These are phyloP conservation scores for Zoanthus sansibaricus DNA, from an alignment of 92 coral and sea anemone species.

Conservation along the genomic window DNA sequence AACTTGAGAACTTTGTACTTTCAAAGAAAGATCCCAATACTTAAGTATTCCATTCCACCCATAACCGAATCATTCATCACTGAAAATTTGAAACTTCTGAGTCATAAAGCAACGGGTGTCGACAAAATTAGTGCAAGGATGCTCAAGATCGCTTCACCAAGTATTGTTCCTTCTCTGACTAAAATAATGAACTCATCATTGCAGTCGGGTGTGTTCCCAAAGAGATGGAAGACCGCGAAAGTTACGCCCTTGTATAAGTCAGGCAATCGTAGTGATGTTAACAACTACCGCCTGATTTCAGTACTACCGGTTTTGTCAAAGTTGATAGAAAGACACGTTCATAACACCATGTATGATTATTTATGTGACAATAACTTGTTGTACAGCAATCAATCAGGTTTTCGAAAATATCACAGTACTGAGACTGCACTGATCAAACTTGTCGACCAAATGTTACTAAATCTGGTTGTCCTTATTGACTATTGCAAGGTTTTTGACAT, in stretches of 20 bases:
- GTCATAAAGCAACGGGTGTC: conserved; percentile 64
- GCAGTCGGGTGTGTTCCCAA: conserved; percentile 48
- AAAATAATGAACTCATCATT: conserved; percentile 59
- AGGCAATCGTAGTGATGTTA: conserved; percentile 37
- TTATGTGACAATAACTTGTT: conserved; percentile 49
- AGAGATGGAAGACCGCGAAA: conserved; percentile 70
- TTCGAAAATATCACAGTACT: conserved; percentile 55
- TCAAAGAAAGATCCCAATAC: conserved; percentile 57
- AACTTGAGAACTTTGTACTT: conserved; percentile 53
- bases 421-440: conserved; percentile 60
- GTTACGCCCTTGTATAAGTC: conserved; percentile 50
- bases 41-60: no score
- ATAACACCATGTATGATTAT: conserved; percentile 40
- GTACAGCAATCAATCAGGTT: conserved; percentile 62
- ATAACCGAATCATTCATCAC: no score
- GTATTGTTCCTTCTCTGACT: conserved; percentile 66
- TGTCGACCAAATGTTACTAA: conserved; percentile 57
- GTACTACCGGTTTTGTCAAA: conserved; percentile 60
- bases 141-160: conserved; percentile 60
- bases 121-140: conserved; percentile 72
- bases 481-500: conserved; percentile 63
- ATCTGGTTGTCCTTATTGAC: conserved; percentile 49
- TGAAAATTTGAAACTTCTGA: no score
- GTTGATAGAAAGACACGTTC: conserved; percentile 52
- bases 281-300: conserved; percentile 58